These are phyloP conservation scores for Papilio elwesi DNA, from an alignment of 2,888 invertebrate genomes.

Conservation along the genomic window DNA sequence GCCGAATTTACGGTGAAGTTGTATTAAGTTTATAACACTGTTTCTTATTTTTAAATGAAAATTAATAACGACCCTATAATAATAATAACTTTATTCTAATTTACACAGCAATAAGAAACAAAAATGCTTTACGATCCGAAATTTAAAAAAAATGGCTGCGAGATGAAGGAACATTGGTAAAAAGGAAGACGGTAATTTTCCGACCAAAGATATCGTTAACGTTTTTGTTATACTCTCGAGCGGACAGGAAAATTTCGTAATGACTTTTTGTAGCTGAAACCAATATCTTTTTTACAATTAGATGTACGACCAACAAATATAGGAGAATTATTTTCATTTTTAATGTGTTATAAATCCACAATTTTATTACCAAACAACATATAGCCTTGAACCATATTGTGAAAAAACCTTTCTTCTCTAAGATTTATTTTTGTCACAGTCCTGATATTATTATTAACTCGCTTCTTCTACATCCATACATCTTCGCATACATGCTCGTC, in stretches of 20 bases:
- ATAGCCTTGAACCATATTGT: background rate
- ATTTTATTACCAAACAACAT: too few species aligned
- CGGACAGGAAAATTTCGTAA: conserved; percentile 31
- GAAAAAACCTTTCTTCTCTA: too few species aligned
- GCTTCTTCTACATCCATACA: too few species aligned
- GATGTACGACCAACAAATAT: background rate
- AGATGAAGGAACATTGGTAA: conserved; percentile 25
- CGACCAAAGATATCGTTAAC: conserved; percentile 36
- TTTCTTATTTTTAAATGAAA: background rate
- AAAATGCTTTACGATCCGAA: conserved; percentile 10
- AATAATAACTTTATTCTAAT: conserved; percentile 17
- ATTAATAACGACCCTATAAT: background rate
- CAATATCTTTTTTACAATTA: conserved; percentile 29
- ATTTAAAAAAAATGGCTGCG: conserved; percentile 29
- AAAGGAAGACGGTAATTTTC: conserved; percentile 36
- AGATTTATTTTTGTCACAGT: too few species aligned
- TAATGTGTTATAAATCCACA: background rate
- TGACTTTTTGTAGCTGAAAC: conserved; percentile 34
- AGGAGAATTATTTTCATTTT: background rate
- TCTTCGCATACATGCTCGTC: too few species aligned
- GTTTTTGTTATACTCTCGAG: conserved; percentile 29
- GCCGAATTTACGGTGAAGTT: background rate
- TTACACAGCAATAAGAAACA: background rate
- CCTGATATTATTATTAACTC: too few species aligned
- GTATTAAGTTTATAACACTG: background rate